Evolutionary conservation across 2,797 vertebrate genomes (phyloP), one percentile per base, ranked within the genome.

Genomic region (Holocentrus rufus): DNA sequence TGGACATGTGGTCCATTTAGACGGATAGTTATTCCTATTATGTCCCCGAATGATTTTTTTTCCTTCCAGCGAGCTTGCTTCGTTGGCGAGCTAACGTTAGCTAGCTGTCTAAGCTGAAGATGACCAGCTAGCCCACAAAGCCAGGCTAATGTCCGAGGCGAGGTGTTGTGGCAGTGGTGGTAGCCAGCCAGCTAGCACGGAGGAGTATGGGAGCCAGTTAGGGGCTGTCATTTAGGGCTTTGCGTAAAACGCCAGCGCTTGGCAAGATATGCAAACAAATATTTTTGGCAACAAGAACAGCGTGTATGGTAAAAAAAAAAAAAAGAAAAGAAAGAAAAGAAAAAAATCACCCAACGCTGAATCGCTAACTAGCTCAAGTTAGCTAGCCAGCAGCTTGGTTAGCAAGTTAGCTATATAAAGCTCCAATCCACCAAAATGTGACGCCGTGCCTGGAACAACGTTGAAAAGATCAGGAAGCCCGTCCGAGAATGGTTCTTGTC

Each of bases 1-100:
- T 97, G 94, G 97, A 97, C 94, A 96, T 97, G 95, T 96, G 95
- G 96, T 98, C 97, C 97, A 98, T 98, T 95, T 94, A 93, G 93
- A 87, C 91, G 85, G 87, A 84, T 91, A 83, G 56, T 73, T 88
- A 72, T 79, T 87, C 87, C 85, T 79, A 64, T 71, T 81, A 77
- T 74, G 68, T 81, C 82, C 77, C 79, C 90, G 76, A 87, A 79
- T 88, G 84, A 88, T 55, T 83, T 68, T 31, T 31, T 31, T 70
- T 81, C 65, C 76, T 59, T 46, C 57, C 64, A 82, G 79, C 80
- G 84, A 87, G 84, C 72, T 84, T 56, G 86, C 79, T 86, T 61
- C 57, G 76, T 56, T 39, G 62, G 86, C 85, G 85, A 86, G 84
- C 87, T 79, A 46, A 72, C 13, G 69, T 66, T 69, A 87, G 87